These are phyloP conservation scores for Carettochelys insculpta DNA, from an alignment of 2,113 vertebrate species.

Conservation along the genomic window DNA sequence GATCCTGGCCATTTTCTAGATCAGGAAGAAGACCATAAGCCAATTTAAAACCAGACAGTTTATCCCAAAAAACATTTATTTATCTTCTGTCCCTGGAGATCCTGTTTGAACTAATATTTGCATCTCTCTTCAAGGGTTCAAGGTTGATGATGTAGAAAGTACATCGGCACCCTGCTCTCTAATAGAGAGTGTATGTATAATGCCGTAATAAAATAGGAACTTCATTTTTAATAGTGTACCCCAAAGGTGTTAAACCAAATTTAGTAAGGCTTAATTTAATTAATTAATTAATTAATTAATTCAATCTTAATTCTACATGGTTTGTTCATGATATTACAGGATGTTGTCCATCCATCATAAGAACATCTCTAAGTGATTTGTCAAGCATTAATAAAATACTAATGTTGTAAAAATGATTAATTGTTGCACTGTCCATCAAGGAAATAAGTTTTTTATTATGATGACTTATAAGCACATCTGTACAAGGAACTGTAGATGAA, in stretches of 20 bases:
- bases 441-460: neutral
- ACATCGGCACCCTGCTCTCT: neutral
- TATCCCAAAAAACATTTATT: neutral
- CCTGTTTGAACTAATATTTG: neutral
- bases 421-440: neutral
- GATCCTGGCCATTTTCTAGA: neutral
- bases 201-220: neutral
- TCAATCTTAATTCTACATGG: neutral
- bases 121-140: neutral
- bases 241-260: neutral
- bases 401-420: neutral
- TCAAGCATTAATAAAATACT: neutral
- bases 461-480: neutral
- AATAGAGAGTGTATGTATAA: neutral
- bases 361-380: neutral
- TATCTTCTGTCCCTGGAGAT: neutral
- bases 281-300: too few relatives aligned
- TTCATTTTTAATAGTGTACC: neutral
- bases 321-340: neutral
- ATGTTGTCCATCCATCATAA: neutral
- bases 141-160: neutral
- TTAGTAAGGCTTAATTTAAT: neutral
- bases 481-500: neutral
- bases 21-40: neutral
- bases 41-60: neutral